Evolutionary conservation across 2,113 vertebrate species (phyloP).

Genomic region (Eolophus roseicapilla): DNA sequence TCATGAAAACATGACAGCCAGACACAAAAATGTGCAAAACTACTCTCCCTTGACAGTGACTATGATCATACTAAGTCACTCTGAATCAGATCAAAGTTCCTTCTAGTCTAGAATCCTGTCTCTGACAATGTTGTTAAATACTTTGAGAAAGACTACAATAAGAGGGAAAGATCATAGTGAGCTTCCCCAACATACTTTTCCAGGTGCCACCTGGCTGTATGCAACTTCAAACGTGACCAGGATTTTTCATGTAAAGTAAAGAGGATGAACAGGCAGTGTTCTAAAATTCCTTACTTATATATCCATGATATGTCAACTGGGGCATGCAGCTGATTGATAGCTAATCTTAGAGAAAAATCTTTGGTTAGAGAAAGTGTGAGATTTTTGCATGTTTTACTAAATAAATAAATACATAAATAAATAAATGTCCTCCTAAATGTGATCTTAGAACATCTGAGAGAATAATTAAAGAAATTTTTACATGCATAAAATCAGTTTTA

Average conservation of each 20-base stretch:
- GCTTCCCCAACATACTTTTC: not conserved
- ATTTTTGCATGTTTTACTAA: not conserved
- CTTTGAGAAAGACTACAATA: not conserved
- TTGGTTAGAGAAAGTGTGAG: not conserved
- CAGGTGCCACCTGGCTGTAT: not conserved
- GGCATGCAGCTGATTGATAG: not conserved
- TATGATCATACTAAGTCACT: not conserved
- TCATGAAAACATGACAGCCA: not conserved
- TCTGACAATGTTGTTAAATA: not conserved
- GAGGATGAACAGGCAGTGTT: not conserved
- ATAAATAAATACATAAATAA: not conserved
- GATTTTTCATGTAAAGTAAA: not conserved
- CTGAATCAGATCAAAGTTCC: not conserved
- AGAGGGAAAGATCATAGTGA: not conserved
- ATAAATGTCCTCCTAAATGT: not conserved
- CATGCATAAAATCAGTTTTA: not conserved
- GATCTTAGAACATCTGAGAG: not conserved
- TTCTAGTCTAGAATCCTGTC: not conserved
- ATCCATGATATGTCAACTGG: not conserved
- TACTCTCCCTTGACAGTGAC: not conserved
- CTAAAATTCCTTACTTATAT: not conserved
- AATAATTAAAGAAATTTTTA: not conserved
- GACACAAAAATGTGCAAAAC: not conserved
- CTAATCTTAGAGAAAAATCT: not conserved
- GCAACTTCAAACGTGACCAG: not conserved